Base-by-base conservation (phyloP, 2,113 vertebrate species). In the Gymnarchus niloticus region DNA sequence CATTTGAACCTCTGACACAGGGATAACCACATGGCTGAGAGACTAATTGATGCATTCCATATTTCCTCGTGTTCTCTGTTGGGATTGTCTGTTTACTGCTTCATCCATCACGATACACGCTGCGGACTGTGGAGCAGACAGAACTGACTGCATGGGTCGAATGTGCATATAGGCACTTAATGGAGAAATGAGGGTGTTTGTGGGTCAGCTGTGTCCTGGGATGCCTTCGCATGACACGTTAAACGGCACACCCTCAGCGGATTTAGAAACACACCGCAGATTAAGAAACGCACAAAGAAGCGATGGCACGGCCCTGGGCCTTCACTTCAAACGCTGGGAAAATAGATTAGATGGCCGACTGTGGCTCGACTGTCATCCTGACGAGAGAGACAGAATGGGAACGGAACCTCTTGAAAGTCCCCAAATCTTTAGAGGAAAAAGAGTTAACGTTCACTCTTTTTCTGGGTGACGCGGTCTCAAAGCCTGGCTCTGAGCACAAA, bases 41-140 rank as follows among this genome's bases (percentile, higher is more conserved):
- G 88, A 90, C 92, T 94, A 94, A 96, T 94, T 95, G 95, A 96
- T 93, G 92, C 93, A 94, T 96, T 95, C 94, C 94, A 95, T 96
- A 96, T 96, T 97, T 96, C 93, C 91, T 91, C 87, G 87, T 90
- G 92, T 89, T 89, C 88, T 86, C 88, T 3, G 14, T 90, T 87
- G 88, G 89, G 91, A 93, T 92, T 91, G 91, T 88, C 88, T 90
- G 88, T 91, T 73, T 73, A 73, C 65, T 41, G 65, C 28, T 33
- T 14, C 65, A 73, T 91, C 90, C 54, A 37, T 82, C 81, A 69
- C 9, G 61, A 2, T 7, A 91, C 89, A 88, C 87, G 90, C 92
- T 93, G 95, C 93, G 94, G 95, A 96, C 94, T 95, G 92, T 88
- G 87, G 86, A 84, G 1, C 25, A 37, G 81, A 49, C 41, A 23